Percentiles rank a stretch among this genome's conserved stretches.
phyloP scores from a whole-genome alignment of 30 jellyfish, hydroid and myxozoan genomes.

The Catostylus mosaicus region DNA sequence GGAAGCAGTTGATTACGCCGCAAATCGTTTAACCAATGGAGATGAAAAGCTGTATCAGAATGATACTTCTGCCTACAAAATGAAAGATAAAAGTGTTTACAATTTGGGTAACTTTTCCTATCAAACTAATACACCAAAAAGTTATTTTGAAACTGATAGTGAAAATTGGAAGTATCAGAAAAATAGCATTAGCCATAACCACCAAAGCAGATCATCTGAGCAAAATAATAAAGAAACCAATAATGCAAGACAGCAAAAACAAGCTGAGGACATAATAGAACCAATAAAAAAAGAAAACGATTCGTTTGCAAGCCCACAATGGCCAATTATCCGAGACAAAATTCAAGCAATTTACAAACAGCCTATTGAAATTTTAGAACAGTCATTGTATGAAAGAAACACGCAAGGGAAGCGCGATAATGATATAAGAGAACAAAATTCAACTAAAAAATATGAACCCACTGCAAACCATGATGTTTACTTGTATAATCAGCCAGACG shows the following conservation, averaged over 20 bases:
- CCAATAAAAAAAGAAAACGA: not conserved
- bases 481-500: too few relatives aligned
- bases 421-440: too few relatives aligned
- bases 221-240: not conserved
- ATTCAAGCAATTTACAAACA: conserved; percentile 47
- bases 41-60: not conserved
- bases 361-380: conserved; percentile 59
- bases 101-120: not conserved
- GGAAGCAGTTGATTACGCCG: not conserved
- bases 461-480: too few relatives aligned
- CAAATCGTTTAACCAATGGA: not conserved
- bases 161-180: not conserved
- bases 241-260: not conserved
- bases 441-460: too few relatives aligned
- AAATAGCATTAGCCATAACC: not conserved
- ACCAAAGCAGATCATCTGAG: not conserved
- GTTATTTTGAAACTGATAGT: not conserved
- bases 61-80: not conserved
- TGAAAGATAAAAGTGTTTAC: not conserved
- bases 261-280: too few relatives aligned
- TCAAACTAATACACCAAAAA: not conserved
- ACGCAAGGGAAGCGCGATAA: not conserved
- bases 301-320: conserved; percentile 39
- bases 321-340: conserved; percentile 73
- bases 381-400: conserved; percentile 17